Evolutionary conservation across 1,140 invertebrate genomes (phyloP).

Genomic region (Solenopsis fugax): DNA sequence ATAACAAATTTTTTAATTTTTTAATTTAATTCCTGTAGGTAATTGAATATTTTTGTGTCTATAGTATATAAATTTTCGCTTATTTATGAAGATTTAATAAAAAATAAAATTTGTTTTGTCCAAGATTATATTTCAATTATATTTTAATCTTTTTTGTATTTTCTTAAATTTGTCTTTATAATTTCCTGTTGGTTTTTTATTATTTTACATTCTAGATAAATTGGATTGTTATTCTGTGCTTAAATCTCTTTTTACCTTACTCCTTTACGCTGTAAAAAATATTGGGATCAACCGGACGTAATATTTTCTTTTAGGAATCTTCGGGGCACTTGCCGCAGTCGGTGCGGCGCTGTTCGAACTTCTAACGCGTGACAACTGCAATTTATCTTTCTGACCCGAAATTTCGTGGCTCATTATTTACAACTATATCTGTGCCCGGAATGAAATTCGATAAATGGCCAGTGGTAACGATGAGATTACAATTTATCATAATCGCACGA

Average conservation of each 20-base stretch:
- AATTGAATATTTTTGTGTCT: not conserved
- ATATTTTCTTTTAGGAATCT: constrained; percentile 80
- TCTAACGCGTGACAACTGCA: constrained; percentile 57
- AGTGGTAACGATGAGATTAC: constrained; percentile 22
- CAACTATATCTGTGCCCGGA: constrained; percentile 53
- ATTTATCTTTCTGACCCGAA: constrained; percentile 67
- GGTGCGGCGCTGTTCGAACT: constrained; percentile 40
- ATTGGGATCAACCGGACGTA: constrained; percentile 83
- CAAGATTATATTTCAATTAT: not conserved
- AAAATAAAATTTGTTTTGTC: not conserved
- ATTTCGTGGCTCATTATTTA: constrained; percentile 63
- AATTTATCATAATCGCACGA: constrained; percentile 58
- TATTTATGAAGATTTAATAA: not conserved
- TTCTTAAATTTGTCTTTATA: not conserved
- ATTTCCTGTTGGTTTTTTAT: not conserved
- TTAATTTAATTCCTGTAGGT: not conserved
- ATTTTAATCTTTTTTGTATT: not conserved
- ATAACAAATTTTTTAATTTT: not conserved
- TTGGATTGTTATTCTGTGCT: not conserved
- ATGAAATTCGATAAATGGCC: constrained; percentile 63
- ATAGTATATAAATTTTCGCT: not conserved
- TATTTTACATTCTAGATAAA: not conserved
- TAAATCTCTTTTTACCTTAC: constrained; percentile 76
- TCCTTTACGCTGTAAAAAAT: constrained; percentile 81
- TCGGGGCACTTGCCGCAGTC: constrained; percentile 65